These are phyloP conservation scores for Heliocidaris tuberculata DNA, from an alignment of 35 echinoderm and acorn worm genomes.

Conservation along the genomic window DNA sequence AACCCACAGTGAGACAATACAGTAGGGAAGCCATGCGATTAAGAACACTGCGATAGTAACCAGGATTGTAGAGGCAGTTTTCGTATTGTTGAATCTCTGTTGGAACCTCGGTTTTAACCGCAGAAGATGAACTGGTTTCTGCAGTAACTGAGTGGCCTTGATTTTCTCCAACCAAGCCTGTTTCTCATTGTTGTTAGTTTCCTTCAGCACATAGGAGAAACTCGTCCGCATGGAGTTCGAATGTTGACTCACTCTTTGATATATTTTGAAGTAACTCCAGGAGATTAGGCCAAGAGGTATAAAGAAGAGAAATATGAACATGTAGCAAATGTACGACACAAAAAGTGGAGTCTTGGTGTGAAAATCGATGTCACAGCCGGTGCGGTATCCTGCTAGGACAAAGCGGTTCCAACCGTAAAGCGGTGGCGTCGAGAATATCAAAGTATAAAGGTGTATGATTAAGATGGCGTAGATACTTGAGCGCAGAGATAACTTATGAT, in stretches of 20 bases:
- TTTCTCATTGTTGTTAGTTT: background rate
- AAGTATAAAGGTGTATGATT: constrained; percentile 44
- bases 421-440: constrained; percentile 53
- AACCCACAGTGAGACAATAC: constrained; percentile 50
- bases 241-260: background rate
- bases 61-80: constrained; percentile 42
- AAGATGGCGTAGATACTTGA: background rate
- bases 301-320: constrained; percentile 56
- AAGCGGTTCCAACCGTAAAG: constrained; percentile 61
- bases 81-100: constrained; percentile 22
- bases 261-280: constrained; percentile 45
- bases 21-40: constrained; percentile 61
- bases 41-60: constrained; percentile 44
- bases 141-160: background rate
- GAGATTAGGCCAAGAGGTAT: constrained; percentile 49
- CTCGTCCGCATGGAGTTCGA: background rate
- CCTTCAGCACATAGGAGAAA: background rate
- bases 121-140: background rate
- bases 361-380: constrained; percentile 58
- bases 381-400: constrained; percentile 50
- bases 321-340: constrained; percentile 53
- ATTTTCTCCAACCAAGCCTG: background rate
- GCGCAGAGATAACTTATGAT: background rate
- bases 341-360: constrained; percentile 52
- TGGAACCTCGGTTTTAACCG: background rate